phyloP scores from a whole-genome alignment of 2,113 vertebrate species.

The Orycteropus afer region DNA sequence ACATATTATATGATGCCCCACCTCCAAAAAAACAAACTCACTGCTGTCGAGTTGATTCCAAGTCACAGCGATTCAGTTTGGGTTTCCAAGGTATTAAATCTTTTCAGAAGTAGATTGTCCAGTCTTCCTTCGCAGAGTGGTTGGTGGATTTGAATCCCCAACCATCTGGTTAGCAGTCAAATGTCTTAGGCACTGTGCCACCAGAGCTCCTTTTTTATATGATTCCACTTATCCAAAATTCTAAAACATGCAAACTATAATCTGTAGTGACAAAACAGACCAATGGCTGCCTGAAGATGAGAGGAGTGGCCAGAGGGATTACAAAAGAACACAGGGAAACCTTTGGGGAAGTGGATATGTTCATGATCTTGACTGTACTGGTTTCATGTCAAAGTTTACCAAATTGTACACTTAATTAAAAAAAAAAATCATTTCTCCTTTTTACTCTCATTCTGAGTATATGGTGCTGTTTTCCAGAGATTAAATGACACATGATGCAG shows the following conservation, averaged over 20 bases:
- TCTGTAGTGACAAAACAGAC: neutral
- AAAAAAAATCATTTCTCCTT: neutral
- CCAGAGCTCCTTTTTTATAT: too few species aligned
- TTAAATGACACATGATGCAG: neutral
- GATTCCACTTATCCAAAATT: slow-evolving; percentile 3
- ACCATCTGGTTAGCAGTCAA: too few species aligned
- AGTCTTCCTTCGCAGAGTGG: too few species aligned
- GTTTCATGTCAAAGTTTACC: neutral
- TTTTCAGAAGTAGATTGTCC: too few species aligned
- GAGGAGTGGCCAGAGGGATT: neutral
- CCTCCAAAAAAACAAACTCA: too few species aligned
- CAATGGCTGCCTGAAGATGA: neutral
- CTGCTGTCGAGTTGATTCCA: too few species aligned
- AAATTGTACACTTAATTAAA: neutral
- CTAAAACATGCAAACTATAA: neutral
- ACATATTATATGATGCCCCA: too few species aligned
- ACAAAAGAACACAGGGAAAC: neutral
- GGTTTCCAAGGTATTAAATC: too few species aligned
- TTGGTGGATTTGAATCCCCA: too few species aligned
- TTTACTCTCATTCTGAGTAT: neutral
- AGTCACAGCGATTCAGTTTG: too few species aligned
- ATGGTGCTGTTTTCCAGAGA: neutral
- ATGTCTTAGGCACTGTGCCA: too few species aligned
- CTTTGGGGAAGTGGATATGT: neutral
- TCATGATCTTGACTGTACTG: neutral